Conservation (phyloP, 2,113 vertebrate genomes). For the Amphiprion percula region DNA sequence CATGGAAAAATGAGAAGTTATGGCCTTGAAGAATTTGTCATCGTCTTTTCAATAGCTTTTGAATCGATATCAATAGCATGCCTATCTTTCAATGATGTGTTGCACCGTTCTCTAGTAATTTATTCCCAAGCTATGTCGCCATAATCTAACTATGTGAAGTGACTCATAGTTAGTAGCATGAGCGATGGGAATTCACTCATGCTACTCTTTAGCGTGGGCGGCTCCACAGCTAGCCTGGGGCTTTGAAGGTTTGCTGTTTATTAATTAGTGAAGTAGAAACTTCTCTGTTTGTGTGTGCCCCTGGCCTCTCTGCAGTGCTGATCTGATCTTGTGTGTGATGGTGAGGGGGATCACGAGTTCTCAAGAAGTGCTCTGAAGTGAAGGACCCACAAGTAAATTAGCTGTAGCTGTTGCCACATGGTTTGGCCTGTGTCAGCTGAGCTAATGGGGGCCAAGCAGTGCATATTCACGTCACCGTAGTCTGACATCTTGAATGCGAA, state of each 20-base stretch:
- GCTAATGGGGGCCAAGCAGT: constrained; percentile 45
- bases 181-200: constrained; percentile 46
- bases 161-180: constrained; percentile 22
- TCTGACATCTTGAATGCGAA: constrained; percentile 72
- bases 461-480: constrained; percentile 31
- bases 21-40: neutral
- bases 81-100: neutral
- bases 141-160: constrained; percentile 48
- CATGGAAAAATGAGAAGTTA: neutral
- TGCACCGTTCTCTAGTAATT: constrained; percentile 37
- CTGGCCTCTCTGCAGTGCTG: constrained; percentile 51
- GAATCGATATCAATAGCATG: constrained; percentile 12
- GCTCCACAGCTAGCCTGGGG: constrained; percentile 52
- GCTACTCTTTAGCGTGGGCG: constrained; percentile 56
- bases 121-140: constrained; percentile 40
- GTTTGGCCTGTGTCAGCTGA: constrained; percentile 47
- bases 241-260: constrained; percentile 79
- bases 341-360: constrained; percentile 46
- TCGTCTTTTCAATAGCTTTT: constrained; percentile 1
- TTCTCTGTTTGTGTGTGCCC: constrained; percentile 52
- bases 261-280: constrained; percentile 76
- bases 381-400: constrained; percentile 63
- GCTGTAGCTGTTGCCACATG: constrained; percentile 66
- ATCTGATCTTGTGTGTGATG: constrained; percentile 21
- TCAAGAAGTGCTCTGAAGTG: constrained; percentile 53